These are phyloP conservation scores for Oryctolagus cuniculus DNA, from an alignment of 2,113 vertebrate genomes.

Conservation along the genomic window DNA sequence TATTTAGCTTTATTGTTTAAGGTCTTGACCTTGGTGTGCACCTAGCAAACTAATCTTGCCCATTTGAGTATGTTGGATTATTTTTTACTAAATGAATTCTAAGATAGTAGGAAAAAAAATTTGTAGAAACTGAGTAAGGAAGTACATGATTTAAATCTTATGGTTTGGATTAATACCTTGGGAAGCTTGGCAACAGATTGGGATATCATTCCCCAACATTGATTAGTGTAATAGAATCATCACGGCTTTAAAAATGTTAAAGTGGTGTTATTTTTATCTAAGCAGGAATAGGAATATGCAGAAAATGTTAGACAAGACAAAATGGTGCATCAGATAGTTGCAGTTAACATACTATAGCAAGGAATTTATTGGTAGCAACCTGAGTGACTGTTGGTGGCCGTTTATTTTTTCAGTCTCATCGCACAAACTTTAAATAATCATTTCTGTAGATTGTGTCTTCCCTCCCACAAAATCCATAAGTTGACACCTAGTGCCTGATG, in stretches of 20 bases:
- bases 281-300: constrained; percentile 53
- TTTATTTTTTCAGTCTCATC: not conserved
- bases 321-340: constrained; percentile 19
- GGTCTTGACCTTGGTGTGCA: not conserved
- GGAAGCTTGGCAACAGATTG: constrained; percentile 47
- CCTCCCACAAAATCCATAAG: not conserved
- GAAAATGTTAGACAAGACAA: constrained; percentile 50
- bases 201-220: constrained; percentile 41
- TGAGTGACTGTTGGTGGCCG: too few species aligned
- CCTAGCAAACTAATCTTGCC: not conserved
- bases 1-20: not conserved
- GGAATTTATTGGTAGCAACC: not conserved
- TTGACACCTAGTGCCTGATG: not conserved
- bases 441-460: not conserved
- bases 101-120: not conserved
- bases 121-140: not conserved
- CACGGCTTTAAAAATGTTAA: not conserved
- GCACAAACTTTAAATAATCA: not conserved
- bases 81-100: not conserved
- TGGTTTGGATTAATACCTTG: not conserved
- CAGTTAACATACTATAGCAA: not conserved
- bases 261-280: constrained; percentile 66
- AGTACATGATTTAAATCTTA: not conserved
- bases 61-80: not conserved
- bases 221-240: constrained; percentile 59